phyloP scores from a whole-genome alignment of 2,113 vertebrate species.

The Amphiprion ocellaris region DNA sequence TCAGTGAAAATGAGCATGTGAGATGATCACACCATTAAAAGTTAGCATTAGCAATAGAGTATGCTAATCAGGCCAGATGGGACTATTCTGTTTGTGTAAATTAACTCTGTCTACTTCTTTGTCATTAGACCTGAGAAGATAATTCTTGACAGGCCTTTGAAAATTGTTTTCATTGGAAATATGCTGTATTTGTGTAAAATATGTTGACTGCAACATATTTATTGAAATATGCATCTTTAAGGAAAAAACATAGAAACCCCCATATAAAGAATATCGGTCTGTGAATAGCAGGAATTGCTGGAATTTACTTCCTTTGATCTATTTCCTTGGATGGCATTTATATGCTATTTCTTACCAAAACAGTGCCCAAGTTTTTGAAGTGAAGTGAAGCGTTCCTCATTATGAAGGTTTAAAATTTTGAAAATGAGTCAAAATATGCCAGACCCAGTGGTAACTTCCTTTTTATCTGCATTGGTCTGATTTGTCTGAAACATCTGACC shows the following conservation, averaged over 20 bases:
- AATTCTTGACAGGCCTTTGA: conserved; percentile 53
- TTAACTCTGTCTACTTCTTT: conserved; percentile 59
- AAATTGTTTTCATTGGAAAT: conserved; percentile 32
- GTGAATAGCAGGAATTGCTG: background rate
- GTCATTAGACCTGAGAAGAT: conserved; percentile 52
- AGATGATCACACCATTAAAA: conserved; percentile 82
- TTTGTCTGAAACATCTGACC: too few relatives aligned
- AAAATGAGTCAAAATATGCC: background rate
- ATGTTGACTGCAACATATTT: conserved; percentile 9
- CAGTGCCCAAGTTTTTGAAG: too few relatives aligned
- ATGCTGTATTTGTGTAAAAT: conserved; percentile 8
- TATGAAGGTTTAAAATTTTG: background rate
- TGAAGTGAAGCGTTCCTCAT: background rate
- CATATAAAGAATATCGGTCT: background rate
- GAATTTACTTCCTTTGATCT: background rate
- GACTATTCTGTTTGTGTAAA: conserved; percentile 76
- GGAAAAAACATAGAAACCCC: background rate
- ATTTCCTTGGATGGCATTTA: background rate
- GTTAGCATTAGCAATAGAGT: conserved; percentile 76
- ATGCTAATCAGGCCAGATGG: conserved; percentile 82
- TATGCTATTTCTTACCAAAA: background rate
- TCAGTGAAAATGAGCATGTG: conserved; percentile 78
- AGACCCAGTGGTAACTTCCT: too few relatives aligned
- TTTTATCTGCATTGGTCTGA: too few relatives aligned
- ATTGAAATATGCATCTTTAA: conserved; percentile 1